These are phyloP conservation scores for Scytalopus superciliaris DNA, from an alignment of 2,113 vertebrate genomes.

Conservation along the genomic window DNA sequence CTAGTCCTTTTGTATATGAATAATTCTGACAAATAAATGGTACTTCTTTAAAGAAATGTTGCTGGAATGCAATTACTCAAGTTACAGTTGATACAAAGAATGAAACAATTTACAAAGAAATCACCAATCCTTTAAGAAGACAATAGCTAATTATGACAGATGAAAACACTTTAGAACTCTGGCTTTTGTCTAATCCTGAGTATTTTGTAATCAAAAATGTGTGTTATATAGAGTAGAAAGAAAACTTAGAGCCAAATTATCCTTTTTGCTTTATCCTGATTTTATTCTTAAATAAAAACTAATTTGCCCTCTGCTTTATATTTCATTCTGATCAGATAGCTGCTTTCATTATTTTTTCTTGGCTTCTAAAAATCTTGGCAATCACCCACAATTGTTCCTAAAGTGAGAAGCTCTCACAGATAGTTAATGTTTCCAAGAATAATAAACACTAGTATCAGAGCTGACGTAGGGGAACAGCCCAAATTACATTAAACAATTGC, in stretches of 20 bases:
- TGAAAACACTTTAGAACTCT: not conserved
- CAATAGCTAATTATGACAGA: not conserved
- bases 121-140: not conserved
- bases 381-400: not conserved
- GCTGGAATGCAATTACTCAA: not conserved
- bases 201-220: not conserved
- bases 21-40: not conserved
- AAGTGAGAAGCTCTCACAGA: not conserved
- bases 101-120: slow-evolving; percentile 1
- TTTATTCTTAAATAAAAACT: not conserved
- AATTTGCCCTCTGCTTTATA: not conserved
- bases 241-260: not conserved
- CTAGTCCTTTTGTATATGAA: not conserved
- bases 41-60: not conserved
- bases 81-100: not conserved
- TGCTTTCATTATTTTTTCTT: not conserved
- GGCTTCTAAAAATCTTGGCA: not conserved
- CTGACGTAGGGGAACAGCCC: not conserved
- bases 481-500: slow-evolving; percentile 7
- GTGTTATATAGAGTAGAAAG: not conserved
- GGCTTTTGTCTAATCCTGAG: not conserved
- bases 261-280: not conserved
- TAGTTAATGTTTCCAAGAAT: slow-evolving; percentile 12
- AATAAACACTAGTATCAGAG: slow-evolving; percentile 1
- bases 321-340: not conserved